phyloP scores from a whole-genome alignment of 2,888 invertebrate species.

The Acrobasis suavella region DNA sequence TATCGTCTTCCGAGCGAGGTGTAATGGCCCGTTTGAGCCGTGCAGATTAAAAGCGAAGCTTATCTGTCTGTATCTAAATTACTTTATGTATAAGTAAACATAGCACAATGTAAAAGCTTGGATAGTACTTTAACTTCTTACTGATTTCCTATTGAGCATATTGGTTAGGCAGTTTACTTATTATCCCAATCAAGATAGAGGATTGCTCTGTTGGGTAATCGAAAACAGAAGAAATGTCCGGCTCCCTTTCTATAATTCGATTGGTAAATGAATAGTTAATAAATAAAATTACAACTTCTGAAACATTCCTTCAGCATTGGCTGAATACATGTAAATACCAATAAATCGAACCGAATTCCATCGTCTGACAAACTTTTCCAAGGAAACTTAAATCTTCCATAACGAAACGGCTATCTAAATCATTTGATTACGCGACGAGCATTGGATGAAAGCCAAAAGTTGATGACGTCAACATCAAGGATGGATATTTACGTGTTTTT shows the following conservation, averaged over 20 bases:
- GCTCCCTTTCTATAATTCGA: neutral
- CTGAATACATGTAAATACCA: neutral
- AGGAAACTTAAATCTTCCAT: constrained; percentile 3
- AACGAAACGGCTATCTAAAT: constrained; percentile 5
- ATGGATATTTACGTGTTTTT: neutral
- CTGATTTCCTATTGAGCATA: too few relatives aligned
- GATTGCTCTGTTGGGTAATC: neutral
- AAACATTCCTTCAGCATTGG: neutral
- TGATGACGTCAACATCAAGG: constrained; percentile 8
- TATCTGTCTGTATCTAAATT: neutral
- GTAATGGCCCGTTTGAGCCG: constrained; percentile 7
- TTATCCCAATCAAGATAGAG: neutral
- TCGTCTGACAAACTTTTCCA: neutral
- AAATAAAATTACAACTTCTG: neutral
- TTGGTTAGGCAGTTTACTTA: neutral
- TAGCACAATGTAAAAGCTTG: too few relatives aligned
- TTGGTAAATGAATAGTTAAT: neutral
- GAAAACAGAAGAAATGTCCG: too few relatives aligned
- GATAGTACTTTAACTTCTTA: too few relatives aligned
- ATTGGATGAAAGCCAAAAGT: constrained; percentile 6
- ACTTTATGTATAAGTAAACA: neutral
- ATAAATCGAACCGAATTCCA: neutral
- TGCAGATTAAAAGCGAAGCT: neutral
- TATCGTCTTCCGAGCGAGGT: constrained; percentile 1
- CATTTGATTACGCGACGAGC: constrained; percentile 6